Conservation (phyloP, 2,888 invertebrate species). For the Torymus texanus region DNA sequence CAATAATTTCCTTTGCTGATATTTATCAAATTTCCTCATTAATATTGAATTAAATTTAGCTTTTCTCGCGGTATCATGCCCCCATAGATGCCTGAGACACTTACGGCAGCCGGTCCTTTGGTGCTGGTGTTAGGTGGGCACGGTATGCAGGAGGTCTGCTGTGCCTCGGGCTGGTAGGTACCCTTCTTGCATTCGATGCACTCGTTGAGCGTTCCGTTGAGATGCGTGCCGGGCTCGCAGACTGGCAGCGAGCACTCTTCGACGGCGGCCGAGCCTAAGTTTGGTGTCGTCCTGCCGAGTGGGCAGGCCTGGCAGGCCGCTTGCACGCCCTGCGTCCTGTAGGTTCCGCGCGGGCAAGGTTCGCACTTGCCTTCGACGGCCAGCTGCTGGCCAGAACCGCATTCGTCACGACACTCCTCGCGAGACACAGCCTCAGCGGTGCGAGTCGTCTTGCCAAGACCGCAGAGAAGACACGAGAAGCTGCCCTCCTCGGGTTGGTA, state of each 20-base stretch:
- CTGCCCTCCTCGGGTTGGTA: slow-evolving; percentile 94
- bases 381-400: slow-evolving; percentile 89
- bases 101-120: slow-evolving; percentile 86
- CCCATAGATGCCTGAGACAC: slow-evolving; percentile 66
- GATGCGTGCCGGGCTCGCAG: slow-evolving; percentile 85
- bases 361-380: slow-evolving; percentile 93
- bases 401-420: slow-evolving; percentile 93
- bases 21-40: too few species aligned
- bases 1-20: too few species aligned
- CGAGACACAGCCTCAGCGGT: slow-evolving; percentile 91
- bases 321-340: slow-evolving; percentile 90
- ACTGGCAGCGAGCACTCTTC: slow-evolving; percentile 96
- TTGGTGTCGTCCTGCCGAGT: slow-evolving; percentile 91
- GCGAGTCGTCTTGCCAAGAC: slow-evolving; percentile 93
- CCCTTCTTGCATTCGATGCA: slow-evolving; percentile 93
- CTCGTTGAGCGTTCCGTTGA: slow-evolving; percentile 90
- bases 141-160: slow-evolving; percentile 89
- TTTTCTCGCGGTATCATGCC: too few species aligned
- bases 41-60: too few species aligned
- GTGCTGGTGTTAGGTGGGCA: slow-evolving; percentile 96
- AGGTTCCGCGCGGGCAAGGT: slow-evolving; percentile 92
- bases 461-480: slow-evolving; percentile 91
- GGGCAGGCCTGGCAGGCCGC: slow-evolving; percentile 93
- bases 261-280: slow-evolving; percentile 86
- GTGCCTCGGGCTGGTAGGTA: slow-evolving; percentile 91